Percentiles rank a stretch among this genome's conserved stretches.
Evolutionary conservation across 2,797 vertebrate species (phyloP).

Genomic region (Neoniphon sammara): DNA sequence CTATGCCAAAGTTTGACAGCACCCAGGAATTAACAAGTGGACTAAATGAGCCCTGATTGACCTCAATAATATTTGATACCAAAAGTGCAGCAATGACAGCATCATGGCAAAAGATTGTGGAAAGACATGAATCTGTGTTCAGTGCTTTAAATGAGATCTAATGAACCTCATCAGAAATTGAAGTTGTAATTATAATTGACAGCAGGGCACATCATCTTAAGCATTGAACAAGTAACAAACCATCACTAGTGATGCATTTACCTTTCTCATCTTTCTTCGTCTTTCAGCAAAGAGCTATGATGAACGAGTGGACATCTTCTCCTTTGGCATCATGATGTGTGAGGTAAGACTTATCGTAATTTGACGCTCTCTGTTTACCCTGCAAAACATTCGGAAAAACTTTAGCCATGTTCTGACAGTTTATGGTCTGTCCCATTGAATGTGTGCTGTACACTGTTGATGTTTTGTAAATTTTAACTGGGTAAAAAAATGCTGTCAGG

Average conservation of each 20-base stretch:
- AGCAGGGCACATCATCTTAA: no score
- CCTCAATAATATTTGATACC: no score
- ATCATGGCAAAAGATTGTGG: background rate
- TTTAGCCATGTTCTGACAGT: background rate
- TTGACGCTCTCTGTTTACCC: background rate
- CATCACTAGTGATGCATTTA: background rate
- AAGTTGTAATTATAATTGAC: no score
- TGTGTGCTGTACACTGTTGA: background rate
- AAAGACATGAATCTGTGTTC: background rate
- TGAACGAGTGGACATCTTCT: conserved; percentile 97
- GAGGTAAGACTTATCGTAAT: conserved; percentile 84
- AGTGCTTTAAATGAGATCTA: no score
- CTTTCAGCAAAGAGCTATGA: conserved; percentile 92
- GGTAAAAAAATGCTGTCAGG: background rate
- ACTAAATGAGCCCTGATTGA: no score
- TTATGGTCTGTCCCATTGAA: background rate
- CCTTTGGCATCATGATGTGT: conserved; percentile 95
- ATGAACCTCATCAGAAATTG: background rate
- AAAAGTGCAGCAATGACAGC: no score
- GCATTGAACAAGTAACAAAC: no score
- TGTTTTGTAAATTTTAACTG: background rate
- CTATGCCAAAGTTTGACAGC: no score
- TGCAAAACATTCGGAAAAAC: conserved; percentile 1
- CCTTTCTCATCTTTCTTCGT: background rate
- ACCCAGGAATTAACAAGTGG: no score